These are phyloP conservation scores for Tenthredo scrophulariae DNA, from an alignment of 2,888 invertebrate genomes.

Conservation along the genomic window DNA sequence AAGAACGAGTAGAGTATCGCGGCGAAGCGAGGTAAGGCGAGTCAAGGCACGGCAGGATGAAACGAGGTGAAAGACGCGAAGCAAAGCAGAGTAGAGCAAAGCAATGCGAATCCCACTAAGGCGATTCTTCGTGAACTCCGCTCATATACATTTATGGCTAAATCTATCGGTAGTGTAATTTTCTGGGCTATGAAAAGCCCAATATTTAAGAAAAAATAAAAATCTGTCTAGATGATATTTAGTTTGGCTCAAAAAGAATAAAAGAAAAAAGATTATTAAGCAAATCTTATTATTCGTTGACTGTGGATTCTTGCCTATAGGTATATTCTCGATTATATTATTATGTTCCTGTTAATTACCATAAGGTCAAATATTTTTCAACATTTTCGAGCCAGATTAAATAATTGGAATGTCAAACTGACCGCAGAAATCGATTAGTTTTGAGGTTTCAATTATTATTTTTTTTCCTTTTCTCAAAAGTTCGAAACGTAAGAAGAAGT, in stretches of 20 bases:
- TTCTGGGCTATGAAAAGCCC: not conserved
- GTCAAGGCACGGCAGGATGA: not conserved
- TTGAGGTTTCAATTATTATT: not conserved
- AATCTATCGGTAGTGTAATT: not conserved
- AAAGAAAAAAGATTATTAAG: not conserved
- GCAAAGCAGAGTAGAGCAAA: not conserved
- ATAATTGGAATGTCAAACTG: not conserved
- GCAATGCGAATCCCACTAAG: not conserved
- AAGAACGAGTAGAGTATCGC: not conserved
- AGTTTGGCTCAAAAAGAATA: not conserved
- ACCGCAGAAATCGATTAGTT: not conserved
- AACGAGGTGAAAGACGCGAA: not conserved
- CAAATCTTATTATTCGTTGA: not conserved
- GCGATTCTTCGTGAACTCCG: not conserved
- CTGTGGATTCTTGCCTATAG: not conserved
- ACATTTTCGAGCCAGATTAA: not conserved
- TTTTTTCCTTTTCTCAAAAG: not conserved
- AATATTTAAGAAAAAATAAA: not conserved
- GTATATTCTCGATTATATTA: no score
- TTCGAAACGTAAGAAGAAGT: not conserved
- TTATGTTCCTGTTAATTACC: no score
- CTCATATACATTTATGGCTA: not conserved
- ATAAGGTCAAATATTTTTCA: not conserved
- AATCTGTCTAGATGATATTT: not conserved
- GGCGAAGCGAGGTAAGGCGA: not conserved